A percentile compares a stretch with the other conserved stretches of the same genome.
Evolutionary conservation across 2,888 invertebrate genomes (phyloP).

Genomic region (Ditula angustiorana): DNA sequence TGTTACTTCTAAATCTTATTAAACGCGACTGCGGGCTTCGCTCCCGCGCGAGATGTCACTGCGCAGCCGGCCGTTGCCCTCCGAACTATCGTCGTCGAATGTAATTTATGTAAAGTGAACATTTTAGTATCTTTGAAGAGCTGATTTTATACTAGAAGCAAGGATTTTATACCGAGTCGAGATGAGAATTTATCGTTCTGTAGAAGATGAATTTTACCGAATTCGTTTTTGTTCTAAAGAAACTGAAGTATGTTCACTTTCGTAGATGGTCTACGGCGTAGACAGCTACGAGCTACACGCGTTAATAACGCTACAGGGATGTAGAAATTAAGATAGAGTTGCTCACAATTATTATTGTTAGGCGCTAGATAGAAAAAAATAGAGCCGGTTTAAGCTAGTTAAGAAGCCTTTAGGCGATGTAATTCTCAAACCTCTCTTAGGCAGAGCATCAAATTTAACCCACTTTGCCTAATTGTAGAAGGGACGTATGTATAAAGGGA

Average conservation of each 20-base stretch:
- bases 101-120: constrained; percentile 16
- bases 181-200: neutral
- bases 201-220: neutral
- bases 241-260: neutral
- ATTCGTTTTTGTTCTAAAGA: neutral
- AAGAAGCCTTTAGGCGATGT: too few relatives aligned
- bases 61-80: neutral
- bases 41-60: neutral
- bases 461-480: too few relatives aligned
- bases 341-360: too few relatives aligned
- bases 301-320: neutral
- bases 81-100: constrained; percentile 9
- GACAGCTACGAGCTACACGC: neutral
- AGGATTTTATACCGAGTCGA: constrained; percentile 1
- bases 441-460: too few relatives aligned
- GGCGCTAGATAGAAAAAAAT: too few relatives aligned
- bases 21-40: neutral
- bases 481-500: too few relatives aligned
- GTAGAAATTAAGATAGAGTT: too few relatives aligned
- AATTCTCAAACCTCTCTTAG: too few relatives aligned
- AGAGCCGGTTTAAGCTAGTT: too few relatives aligned
- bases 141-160: neutral
- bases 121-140: constrained; percentile 18
- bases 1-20: neutral
- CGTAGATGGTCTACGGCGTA: constrained; percentile 8